Base-by-base conservation (phyloP, 2,888 invertebrate genomes). In the Erebia palarica region DNA sequence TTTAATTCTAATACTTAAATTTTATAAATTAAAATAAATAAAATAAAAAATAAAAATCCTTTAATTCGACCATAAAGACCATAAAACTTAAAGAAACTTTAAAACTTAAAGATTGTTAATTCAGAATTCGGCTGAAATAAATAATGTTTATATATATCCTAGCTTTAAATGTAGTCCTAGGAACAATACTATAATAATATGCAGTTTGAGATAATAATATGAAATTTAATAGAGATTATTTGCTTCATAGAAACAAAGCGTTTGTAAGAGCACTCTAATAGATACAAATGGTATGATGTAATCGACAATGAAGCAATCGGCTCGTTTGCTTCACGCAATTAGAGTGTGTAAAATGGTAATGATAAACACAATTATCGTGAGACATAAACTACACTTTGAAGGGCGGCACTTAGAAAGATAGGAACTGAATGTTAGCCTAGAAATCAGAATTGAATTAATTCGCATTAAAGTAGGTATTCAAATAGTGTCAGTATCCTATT, bases 241-340 rank as follows among this genome's bases (percentile, higher is more conserved):
- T 60, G 21, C 55, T n/a, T 55, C 49, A 51, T 53, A 53, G 8
- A 60, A 18, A 21, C 67, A 49, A 58, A 64, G 21, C n/a, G 44
- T 63, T 57, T 65, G 60, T 70, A 70, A 67, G 65, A 65, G 60
- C 64, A 68, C 44, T 67, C 65, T 75, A 73, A 75, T 73, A 73
- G 73, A 73, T 51, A 68, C 68, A 73, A 75, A 65, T 71, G 71
- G 75, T 68, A 68, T 75, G 74, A 72, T 72, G 75, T 74, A 75
- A 75, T 72, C 72, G 68, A 53, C 75, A 65, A 75, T 72, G 73
- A 71, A 74, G 72, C 74, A 72, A 74, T 69, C 69, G 72, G 68
- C 72, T 68, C 61, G 72, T 72, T 69, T 16, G 61, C 65, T 68
- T 68, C 55, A 64, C 61, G 70, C 58, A 70, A 72, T 68, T 66